phyloP scores from a whole-genome alignment of 2,113 vertebrate species.

The Thunnus maccoyii region DNA sequence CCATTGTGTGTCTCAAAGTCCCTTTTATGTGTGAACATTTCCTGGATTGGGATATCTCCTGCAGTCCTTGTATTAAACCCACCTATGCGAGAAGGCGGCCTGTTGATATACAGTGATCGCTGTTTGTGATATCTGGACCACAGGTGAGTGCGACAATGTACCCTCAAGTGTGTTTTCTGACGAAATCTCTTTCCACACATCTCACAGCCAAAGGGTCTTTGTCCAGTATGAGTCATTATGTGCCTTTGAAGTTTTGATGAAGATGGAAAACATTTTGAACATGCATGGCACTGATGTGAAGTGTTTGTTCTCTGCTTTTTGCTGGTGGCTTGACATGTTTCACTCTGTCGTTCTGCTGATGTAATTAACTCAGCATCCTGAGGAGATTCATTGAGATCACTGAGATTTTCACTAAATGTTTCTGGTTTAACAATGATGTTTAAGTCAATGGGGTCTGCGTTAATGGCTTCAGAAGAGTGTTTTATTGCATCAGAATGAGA shows the following conservation, averaged over 20 bases:
- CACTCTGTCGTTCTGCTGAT: background rate
- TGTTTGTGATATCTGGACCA: conserved; percentile 63
- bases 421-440: conserved; percentile 40
- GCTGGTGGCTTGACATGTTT: background rate
- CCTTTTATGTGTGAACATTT: background rate
- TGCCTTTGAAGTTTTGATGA: conserved; percentile 87
- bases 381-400: background rate
- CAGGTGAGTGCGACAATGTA: conserved; percentile 85
- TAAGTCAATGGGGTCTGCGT: conserved; percentile 12
- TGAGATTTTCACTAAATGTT: background rate
- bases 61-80: background rate
- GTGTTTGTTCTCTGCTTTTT: conserved; percentile 69
- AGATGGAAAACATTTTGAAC: conserved; percentile 85
- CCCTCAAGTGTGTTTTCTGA: conserved; percentile 88
- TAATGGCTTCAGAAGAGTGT: background rate
- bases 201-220: conserved; percentile 87
- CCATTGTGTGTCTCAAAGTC: background rate
- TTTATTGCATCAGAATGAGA: conserved; percentile 2
- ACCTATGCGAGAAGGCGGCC: conserved; percentile 15
- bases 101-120: background rate
- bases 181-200: conserved; percentile 87
- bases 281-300: conserved; percentile 85
- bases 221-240: conserved; percentile 85
- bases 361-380: background rate
- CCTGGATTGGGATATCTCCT: background rate